Conservation (phyloP, 2,888 invertebrate species). For the Xanthorhoe designata region DNA sequence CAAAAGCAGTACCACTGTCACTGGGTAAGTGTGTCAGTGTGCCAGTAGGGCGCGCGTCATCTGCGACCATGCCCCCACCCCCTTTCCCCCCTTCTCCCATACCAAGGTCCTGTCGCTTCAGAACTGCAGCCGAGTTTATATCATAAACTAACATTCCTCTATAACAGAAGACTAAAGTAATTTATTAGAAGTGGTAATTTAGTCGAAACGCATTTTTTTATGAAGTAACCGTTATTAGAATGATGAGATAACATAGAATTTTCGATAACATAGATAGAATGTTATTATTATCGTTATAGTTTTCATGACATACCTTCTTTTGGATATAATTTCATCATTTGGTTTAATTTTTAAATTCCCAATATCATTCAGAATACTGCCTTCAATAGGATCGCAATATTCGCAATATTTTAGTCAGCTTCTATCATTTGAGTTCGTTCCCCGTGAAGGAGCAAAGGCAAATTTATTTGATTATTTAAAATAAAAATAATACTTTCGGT, state of each 20-base stretch:
- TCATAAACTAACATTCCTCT: conserved; percentile 32
- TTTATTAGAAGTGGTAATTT: background rate
- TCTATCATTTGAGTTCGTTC: background rate
- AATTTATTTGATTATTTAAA: background rate
- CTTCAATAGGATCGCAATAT: no score
- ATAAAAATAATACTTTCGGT: background rate
- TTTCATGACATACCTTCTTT: no score
- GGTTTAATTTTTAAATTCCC: no score
- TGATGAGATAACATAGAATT: no score
- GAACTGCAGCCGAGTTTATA: conserved; percentile 72
- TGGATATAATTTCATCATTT: no score
- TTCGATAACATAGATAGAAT: no score
- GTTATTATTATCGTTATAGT: no score
- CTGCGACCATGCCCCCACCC: conserved; percentile 72
- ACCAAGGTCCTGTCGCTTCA: conserved; percentile 72
- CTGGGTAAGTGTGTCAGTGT: conserved; percentile 85
- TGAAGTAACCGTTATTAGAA: no score
- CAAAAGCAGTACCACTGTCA: conserved; percentile 85
- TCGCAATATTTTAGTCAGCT: no score
- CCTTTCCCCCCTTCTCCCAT: conserved; percentile 59
- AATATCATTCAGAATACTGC: no score
- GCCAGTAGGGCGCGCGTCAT: conserved; percentile 85
- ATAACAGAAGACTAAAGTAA: conserved; percentile 19
- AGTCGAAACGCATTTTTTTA: background rate
- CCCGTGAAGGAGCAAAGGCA: background rate